Evolutionary conservation across 2,888 invertebrate genomes (phyloP).

Genomic region (Heliconius ismenius): DNA sequence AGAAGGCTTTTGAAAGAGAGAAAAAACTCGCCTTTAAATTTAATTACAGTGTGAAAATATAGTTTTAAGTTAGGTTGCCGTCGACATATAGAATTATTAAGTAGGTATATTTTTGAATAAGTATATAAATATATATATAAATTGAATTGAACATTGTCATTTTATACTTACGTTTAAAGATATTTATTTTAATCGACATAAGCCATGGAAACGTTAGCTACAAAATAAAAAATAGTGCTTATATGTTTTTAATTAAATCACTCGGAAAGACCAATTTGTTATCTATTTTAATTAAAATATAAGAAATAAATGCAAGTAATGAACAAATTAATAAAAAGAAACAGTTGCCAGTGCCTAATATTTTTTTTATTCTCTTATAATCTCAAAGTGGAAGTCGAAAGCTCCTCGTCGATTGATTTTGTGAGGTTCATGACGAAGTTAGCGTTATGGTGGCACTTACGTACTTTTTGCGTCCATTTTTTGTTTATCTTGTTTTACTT

Average conservation of each 20-base stretch:
- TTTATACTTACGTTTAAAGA: not conserved
- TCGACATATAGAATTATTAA: not conserved
- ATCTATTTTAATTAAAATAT: no score
- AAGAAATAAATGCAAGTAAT: not conserved
- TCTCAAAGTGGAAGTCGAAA: not conserved
- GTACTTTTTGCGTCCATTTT: not conserved
- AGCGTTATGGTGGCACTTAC: not conserved
- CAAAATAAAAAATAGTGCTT: not conserved
- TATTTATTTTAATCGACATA: not conserved
- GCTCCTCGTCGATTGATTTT: not conserved
- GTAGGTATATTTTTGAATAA: no score
- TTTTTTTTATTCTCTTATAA: no score
- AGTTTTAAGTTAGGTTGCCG: not conserved
- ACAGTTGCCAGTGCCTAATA: not conserved
- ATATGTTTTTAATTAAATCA: no score
- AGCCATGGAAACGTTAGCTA: not conserved
- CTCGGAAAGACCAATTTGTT: no score
- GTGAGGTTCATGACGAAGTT: not conserved
- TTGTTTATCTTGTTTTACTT: not conserved
- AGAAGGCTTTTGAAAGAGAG: no score
- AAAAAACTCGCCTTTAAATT: not conserved
- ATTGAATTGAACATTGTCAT: not conserved
- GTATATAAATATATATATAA: no score
- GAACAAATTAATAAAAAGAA: not conserved
- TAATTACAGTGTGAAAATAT: not conserved